phyloP scores from a whole-genome alignment of 2,888 invertebrate species.

The Glaucopsyche alexis region DNA sequence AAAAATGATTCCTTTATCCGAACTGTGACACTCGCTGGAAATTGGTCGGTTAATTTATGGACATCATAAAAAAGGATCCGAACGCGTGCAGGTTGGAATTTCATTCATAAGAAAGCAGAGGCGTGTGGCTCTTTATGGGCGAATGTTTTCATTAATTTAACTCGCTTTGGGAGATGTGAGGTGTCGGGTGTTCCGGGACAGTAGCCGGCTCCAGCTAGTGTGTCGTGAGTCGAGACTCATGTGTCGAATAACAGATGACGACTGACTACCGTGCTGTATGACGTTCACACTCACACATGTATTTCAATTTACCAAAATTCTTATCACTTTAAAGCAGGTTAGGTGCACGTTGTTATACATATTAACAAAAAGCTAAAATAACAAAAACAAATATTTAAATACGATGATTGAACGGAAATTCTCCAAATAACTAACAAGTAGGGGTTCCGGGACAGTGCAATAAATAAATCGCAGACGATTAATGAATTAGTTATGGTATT shows the following conservation, averaged over 20 bases:
- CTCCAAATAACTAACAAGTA: not conserved
- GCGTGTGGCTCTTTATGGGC: conserved; percentile 79
- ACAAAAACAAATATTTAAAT: not conserved
- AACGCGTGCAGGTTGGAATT: conserved; percentile 74
- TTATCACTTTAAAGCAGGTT: too few relatives aligned
- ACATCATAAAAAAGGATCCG: conserved; percentile 77
- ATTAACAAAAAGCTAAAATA: not conserved
- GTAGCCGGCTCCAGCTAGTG: conserved; percentile 49
- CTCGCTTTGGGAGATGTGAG: conserved; percentile 62
- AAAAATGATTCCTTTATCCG: conserved; percentile 79
- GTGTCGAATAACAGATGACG: conserved; percentile 28
- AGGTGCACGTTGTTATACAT: too few relatives aligned
- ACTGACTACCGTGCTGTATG: conserved; percentile 58
- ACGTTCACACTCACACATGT: conserved; percentile 5
- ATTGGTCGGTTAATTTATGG: conserved; percentile 78
- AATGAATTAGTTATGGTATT: conserved; percentile 44
- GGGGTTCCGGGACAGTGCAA: not conserved
- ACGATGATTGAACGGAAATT: not conserved
- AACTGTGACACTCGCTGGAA: conserved; percentile 77
- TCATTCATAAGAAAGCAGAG: conserved; percentile 81
- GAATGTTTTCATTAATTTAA: conserved; percentile 80
- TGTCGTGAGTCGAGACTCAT: conserved; percentile 48
- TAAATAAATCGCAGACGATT: conserved; percentile 19
- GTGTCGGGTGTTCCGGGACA: conserved; percentile 63
- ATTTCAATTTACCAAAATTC: not conserved